A percentile compares a stretch with the other conserved stretches of the same genome.
Conservation (phyloP, 2,113 vertebrate genomes). For the Myrmecobius fasciatus region DNA sequence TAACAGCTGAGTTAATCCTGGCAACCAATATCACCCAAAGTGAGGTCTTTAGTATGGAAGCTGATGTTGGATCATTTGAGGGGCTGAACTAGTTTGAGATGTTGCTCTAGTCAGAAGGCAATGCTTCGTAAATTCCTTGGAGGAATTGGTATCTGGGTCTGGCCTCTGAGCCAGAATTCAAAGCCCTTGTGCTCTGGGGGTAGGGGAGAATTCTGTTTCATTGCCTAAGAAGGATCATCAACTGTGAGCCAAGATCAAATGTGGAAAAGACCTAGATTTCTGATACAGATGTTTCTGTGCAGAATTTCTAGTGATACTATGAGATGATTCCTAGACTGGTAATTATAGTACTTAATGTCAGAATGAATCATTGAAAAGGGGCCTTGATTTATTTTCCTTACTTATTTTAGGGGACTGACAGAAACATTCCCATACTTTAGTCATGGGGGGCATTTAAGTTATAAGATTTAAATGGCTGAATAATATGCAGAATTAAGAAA, state of each 20-base stretch:
- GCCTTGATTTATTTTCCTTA: background rate
- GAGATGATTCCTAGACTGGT: background rate
- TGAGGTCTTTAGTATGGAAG: background rate
- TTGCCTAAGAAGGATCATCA: background rate
- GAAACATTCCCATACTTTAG: background rate
- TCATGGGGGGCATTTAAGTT: background rate
- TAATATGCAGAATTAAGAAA: background rate
- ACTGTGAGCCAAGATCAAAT: background rate
- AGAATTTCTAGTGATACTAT: background rate
- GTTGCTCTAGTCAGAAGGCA: background rate
- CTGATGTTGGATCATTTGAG: conserved; percentile 5
- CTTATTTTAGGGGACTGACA: background rate
- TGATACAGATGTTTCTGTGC: background rate
- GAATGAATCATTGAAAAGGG: background rate
- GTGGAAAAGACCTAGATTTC: background rate
- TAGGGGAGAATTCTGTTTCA: background rate
- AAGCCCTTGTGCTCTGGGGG: background rate
- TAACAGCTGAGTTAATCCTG: background rate
- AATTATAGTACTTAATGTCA: background rate
- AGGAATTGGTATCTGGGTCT: background rate
- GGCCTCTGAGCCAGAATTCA: background rate
- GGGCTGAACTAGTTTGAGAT: background rate
- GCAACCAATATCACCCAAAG: background rate
- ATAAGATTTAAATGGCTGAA: background rate
- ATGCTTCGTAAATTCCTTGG: background rate